phyloP scores from a whole-genome alignment of 2,113 vertebrate species.

The Pholis gunnellus region DNA sequence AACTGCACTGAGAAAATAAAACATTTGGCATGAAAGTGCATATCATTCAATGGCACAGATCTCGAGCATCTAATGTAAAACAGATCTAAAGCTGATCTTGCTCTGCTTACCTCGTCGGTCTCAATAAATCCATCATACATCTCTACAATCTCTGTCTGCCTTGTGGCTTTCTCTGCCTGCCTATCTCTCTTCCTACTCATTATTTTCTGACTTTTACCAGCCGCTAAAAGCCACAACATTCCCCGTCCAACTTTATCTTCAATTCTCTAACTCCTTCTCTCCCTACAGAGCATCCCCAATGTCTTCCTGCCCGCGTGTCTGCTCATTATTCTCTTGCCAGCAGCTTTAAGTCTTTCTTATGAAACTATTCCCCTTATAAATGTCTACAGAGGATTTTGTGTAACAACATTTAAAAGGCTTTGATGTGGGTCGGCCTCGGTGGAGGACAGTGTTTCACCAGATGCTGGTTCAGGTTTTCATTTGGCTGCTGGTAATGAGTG shows the following conservation, averaged over 20 bases:
- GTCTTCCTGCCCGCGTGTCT: background rate
- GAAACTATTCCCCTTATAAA: background rate
- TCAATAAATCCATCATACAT: slow-evolving; percentile 47
- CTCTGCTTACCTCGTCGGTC: slow-evolving; percentile 17
- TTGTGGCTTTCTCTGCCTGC: slow-evolving; percentile 28
- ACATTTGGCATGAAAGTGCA: background rate
- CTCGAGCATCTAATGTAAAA: background rate
- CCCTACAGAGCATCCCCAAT: background rate
- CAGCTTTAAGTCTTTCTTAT: slow-evolving; percentile 16
- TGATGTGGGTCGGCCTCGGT: background rate
- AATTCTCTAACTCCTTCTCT: slow-evolving; percentile 20
- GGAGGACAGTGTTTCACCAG: slow-evolving; percentile 25
- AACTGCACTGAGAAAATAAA: slow-evolving; percentile 1
- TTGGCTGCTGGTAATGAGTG: slow-evolving; percentile 8
- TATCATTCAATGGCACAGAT: background rate
- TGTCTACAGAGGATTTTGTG: slow-evolving; percentile 26
- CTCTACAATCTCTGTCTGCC: background rate
- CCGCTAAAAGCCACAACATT: slow-evolving; percentile 15
- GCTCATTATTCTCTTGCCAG: slow-evolving; percentile 48
- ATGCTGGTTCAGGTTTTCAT: slow-evolving; percentile 16
- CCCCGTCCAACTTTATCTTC: slow-evolving; percentile 24
- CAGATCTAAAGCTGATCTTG: slow-evolving; percentile 7
- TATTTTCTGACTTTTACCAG: slow-evolving; percentile 58
- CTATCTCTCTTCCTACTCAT: slow-evolving; percentile 39
- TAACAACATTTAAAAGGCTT: slow-evolving; percentile 18